These are phyloP conservation scores for Nemopilema nomurai DNA, from an alignment of 30 jellyfish, hydroid and myxozoan genomes.

Conservation along the genomic window DNA sequence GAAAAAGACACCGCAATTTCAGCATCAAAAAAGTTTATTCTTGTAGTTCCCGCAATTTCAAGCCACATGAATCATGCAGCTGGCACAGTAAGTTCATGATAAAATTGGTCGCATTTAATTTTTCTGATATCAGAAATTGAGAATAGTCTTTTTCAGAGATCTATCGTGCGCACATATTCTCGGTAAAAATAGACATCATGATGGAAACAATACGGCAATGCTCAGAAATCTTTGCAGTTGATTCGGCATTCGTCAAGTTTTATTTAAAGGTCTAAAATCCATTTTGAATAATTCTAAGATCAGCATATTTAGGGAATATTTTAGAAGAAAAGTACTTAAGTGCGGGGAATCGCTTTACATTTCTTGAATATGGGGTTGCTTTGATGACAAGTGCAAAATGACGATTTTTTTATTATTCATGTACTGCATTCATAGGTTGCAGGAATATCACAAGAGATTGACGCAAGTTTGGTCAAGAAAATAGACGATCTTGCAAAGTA, in stretches of 20 bases:
- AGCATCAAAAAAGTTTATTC: background rate
- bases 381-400: background rate
- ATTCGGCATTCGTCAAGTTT: background rate
- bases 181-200: background rate
- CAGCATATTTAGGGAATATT: background rate
- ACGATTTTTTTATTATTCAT: background rate
- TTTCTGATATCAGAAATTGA: background rate
- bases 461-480: background rate
- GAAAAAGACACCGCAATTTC: background rate
- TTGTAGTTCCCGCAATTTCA: background rate
- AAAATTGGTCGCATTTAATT: background rate
- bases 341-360: background rate
- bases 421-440: background rate
- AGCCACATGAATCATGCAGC: background rate
- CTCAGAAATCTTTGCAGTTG: background rate
- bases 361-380: background rate
- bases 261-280: background rate
- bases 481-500: background rate
- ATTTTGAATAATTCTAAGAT: background rate
- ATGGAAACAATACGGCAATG: background rate
- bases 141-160: background rate
- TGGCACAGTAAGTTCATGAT: background rate
- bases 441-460: background rate
- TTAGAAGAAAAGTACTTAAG: background rate
- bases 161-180: background rate